Base-by-base conservation (phyloP, 2,888 invertebrate genomes). In the Ectemnius lituratus region DNA sequence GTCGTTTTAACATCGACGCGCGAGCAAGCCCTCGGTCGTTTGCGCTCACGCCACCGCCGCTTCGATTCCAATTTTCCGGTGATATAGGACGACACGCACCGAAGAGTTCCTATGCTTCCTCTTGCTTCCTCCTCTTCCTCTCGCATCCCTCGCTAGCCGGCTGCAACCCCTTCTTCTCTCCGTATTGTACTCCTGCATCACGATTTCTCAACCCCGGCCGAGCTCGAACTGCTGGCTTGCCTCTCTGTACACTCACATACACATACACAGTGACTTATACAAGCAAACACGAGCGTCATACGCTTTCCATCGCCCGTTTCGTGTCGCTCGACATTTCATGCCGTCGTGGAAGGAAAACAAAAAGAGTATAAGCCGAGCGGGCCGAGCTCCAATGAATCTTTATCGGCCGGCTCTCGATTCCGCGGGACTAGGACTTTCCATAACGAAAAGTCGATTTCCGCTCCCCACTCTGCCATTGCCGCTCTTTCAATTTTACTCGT, bases 21-120 rank as follows among this genome's bases (percentile, higher is more conserved):
- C 23, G 1, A 23, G 23, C 23, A 23, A 63, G 67, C 67, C 16
- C 71, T 57, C 73, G 74, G 65, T 27, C 64, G 71, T 72, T 67
- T 62, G 67, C 71, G 73, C 65, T 77, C 74, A 70, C 56, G 62
- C 52, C 16, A 64, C 77, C 77, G 80, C 74, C 81, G 78, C 80
- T 83, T 83, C 81, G 83, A 85, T 86, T 87, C 86, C 86, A 87
- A 87, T 87, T 87, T 86, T 84, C 82, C 84, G 81, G 78, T 78
- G 84, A 85, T 85, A 85, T 85, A 87, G 85, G 86, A 84, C 84
- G 85, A 81, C 81, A 83, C 67, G 66, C 65, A 62, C 69, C 78
- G 72, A 75, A 75, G 59, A 62, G 74, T 70, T 60, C 62, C 67
- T 37, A 67, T 58, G 70, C 52, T 52, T 67, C 64, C 46, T 62